Conservation (phyloP, 2,888 invertebrate species). For the Sinotaia quadrata region DNA sequence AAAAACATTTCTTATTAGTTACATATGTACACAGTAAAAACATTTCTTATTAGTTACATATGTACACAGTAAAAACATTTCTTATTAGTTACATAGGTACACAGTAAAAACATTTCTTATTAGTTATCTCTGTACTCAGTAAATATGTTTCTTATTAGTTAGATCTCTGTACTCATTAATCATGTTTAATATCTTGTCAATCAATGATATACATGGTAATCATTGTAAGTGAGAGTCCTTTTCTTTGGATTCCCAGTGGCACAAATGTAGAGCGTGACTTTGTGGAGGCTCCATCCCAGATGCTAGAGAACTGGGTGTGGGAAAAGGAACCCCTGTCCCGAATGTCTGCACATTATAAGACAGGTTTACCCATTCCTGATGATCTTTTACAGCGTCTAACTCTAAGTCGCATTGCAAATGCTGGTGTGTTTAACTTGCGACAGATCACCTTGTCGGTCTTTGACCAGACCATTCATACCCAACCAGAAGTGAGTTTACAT, state of each 20-base stretch:
- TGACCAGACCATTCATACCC: conserved; percentile 74
- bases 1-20: too few species aligned
- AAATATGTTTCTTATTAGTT: too few species aligned
- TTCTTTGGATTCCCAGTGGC: conserved; percentile 63
- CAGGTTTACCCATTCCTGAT: conserved; percentile 70
- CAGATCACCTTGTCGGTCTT: conserved; percentile 74
- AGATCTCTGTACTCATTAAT: too few species aligned
- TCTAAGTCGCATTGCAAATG: conserved; percentile 73
- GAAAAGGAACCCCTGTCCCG: conserved; percentile 72
- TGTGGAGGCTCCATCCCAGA: conserved; percentile 75
- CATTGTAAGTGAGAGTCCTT: too few species aligned
- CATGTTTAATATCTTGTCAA: too few species aligned
- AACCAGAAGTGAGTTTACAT: conserved; percentile 47
- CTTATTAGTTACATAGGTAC: too few species aligned
- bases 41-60: too few species aligned
- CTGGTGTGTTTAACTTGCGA: conserved; percentile 73
- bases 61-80: too few species aligned
- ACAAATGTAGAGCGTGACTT: conserved; percentile 75
- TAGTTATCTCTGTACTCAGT: too few species aligned
- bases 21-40: too few species aligned
- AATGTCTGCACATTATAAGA: conserved; percentile 74
- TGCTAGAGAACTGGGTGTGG: conserved; percentile 76
- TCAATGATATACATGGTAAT: too few species aligned
- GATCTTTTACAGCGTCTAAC: conserved; percentile 72
- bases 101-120: too few species aligned